Evolutionary conservation across 2,888 invertebrate species (phyloP).

Genomic region (Agrochola litura): DNA sequence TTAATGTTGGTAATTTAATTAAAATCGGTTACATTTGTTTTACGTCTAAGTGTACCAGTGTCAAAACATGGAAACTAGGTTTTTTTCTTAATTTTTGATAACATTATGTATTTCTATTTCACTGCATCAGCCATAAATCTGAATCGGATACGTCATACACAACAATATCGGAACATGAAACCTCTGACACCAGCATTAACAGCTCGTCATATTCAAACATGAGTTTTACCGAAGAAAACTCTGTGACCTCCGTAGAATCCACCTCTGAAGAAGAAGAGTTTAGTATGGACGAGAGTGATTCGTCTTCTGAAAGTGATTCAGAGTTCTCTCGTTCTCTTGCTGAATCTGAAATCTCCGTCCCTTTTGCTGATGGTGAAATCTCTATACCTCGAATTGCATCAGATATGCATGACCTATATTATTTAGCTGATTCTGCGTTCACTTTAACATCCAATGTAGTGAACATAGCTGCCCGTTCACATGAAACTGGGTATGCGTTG

Average conservation of each 20-base stretch:
- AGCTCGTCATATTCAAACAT: background rate
- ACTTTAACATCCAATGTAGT: background rate
- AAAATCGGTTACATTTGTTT: no score
- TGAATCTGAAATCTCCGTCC: background rate
- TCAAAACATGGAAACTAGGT: no score
- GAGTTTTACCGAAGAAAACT: background rate
- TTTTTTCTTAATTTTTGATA: background rate
- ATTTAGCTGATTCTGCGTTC: background rate
- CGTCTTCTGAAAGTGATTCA: background rate
- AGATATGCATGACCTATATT: background rate
- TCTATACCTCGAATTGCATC: background rate
- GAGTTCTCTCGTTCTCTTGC: constrained; percentile 4
- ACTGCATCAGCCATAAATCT: constrained; percentile 40
- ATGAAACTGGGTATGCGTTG: background rate
- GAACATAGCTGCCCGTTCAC: no score
- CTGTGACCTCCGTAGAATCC: background rate
- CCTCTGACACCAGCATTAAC: constrained; percentile 80
- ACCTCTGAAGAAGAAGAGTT: constrained; percentile 31
- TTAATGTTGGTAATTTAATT: no score
- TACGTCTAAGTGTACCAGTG: no score
- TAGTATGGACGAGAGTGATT: background rate
- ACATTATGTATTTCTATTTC: constrained; percentile 30
- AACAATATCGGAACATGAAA: constrained; percentile 80
- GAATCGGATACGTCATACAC: constrained; percentile 71
- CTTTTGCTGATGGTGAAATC: background rate